Percentiles rank a stretch among this genome's conserved stretches.
phyloP scores from a whole-genome alignment of 2,888 invertebrate species.

The Aplocera efformata region DNA sequence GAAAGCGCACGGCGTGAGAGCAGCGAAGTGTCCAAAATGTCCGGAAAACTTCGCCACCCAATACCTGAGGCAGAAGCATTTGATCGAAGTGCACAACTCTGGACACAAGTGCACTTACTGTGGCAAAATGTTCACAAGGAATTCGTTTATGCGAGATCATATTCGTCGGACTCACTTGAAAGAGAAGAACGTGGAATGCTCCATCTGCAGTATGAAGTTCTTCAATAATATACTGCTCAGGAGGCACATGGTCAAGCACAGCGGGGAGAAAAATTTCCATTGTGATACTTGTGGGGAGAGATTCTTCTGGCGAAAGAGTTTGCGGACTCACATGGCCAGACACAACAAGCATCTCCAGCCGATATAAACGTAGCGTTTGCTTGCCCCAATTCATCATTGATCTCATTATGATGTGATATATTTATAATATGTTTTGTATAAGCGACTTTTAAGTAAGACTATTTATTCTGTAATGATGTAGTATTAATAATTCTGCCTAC shows the following conservation, averaged over 20 bases:
- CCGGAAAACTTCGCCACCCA: conserved; percentile 73
- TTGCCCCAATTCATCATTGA: too few species aligned
- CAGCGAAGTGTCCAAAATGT: conserved; percentile 69
- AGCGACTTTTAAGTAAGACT: too few species aligned
- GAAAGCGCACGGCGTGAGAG: conserved; percentile 64
- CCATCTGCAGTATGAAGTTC: conserved; percentile 69
- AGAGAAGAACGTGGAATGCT: conserved; percentile 68
- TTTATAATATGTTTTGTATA: too few species aligned
- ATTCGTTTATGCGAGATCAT: conserved; percentile 68
- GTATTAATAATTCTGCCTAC: too few species aligned
- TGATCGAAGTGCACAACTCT: conserved; percentile 73
- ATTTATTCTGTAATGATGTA: too few species aligned
- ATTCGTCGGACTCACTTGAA: conserved; percentile 66
- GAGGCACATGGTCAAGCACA: conserved; percentile 70
- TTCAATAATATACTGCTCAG: conserved; percentile 66
- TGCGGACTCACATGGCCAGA: conserved; percentile 78
- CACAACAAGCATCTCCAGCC: conserved; percentile 52
- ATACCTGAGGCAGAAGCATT: conserved; percentile 74
- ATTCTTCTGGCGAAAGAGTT: conserved; percentile 81
- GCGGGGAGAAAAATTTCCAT: conserved; percentile 78
- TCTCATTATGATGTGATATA: too few species aligned
- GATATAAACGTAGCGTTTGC: conserved; percentile 28
- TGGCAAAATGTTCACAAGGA: conserved; percentile 62
- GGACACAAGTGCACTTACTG: conserved; percentile 71
- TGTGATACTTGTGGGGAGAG: conserved; percentile 82